Evolutionary conservation across 2,888 invertebrate species (phyloP).

Genomic region (Capitulum mitella): DNA sequence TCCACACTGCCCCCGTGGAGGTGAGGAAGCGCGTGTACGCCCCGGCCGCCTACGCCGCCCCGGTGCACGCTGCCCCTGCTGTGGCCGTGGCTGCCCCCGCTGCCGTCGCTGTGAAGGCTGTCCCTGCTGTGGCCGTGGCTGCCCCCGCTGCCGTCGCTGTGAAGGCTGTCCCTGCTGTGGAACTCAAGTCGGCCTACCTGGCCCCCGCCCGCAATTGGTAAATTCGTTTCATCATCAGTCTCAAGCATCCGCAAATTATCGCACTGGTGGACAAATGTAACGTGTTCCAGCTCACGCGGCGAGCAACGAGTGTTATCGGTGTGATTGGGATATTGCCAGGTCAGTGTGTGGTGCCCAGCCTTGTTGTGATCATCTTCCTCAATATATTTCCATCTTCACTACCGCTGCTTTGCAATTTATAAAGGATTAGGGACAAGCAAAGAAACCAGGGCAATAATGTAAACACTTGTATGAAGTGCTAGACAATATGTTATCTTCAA

Average conservation of each 20-base stretch:
- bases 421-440: too few relatives aligned
- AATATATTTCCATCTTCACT: background rate
- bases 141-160: background rate
- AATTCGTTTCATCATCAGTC: too few relatives aligned
- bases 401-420: too few relatives aligned
- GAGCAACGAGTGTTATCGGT: background rate
- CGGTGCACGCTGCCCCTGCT: too few relatives aligned
- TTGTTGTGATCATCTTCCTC: conserved; percentile 11
- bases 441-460: too few relatives aligned
- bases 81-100: background rate
- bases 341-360: background rate
- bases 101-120: background rate
- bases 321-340: background rate
- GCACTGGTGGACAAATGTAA: too few relatives aligned
- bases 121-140: background rate
- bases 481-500: too few relatives aligned
- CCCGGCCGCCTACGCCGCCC: too few relatives aligned
- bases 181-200: background rate
- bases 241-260: too few relatives aligned
- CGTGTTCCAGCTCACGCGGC: background rate
- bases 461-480: too few relatives aligned
- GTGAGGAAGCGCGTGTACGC: too few relatives aligned
- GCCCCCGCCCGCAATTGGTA: background rate
- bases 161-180: background rate
- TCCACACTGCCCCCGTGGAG: too few relatives aligned